A percentile compares a stretch with the other conserved stretches of the same genome.
Conservation (phyloP, 2,113 vertebrate genomes). For the Pan paniscus region DNA sequence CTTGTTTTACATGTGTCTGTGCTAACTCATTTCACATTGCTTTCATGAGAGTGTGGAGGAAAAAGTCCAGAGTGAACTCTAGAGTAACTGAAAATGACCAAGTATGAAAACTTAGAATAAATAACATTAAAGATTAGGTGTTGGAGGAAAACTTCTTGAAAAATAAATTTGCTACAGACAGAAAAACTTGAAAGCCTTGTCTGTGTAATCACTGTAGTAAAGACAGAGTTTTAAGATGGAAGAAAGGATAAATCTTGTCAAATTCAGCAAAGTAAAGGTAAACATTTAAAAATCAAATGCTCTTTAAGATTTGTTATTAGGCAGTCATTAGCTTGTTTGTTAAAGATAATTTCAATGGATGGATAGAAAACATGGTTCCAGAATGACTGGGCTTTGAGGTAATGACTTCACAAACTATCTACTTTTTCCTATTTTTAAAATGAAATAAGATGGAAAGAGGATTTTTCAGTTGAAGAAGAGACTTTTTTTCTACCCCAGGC, state of each 20-base stretch:
- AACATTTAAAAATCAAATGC: not conserved
- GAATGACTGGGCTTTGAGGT: not conserved
- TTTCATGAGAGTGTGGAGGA: not conserved
- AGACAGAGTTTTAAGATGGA: not conserved
- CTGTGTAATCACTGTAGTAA: not conserved
- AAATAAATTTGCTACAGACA: not conserved
- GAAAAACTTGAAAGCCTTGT: not conserved
- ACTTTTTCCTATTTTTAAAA: not conserved
- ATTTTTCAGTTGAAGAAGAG: not conserved
- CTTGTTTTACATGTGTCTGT: not conserved
- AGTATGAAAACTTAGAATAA: not conserved
- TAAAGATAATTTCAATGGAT: not conserved
- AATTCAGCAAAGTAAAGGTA: not conserved
- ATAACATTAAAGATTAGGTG: not conserved
- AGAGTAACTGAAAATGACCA: not conserved
- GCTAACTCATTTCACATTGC: not conserved
- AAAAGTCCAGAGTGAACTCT: not conserved
- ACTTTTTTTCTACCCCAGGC: not conserved
- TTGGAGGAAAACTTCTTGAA: not conserved
- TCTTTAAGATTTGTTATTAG: not conserved
- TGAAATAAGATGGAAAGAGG: not conserved
- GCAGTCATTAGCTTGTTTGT: not conserved
- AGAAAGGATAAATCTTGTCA: not conserved
- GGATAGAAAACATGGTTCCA: not conserved
- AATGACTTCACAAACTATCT: not conserved